phyloP scores from a whole-genome alignment of 2,113 vertebrate species.

The Tonatia bakeri region DNA sequence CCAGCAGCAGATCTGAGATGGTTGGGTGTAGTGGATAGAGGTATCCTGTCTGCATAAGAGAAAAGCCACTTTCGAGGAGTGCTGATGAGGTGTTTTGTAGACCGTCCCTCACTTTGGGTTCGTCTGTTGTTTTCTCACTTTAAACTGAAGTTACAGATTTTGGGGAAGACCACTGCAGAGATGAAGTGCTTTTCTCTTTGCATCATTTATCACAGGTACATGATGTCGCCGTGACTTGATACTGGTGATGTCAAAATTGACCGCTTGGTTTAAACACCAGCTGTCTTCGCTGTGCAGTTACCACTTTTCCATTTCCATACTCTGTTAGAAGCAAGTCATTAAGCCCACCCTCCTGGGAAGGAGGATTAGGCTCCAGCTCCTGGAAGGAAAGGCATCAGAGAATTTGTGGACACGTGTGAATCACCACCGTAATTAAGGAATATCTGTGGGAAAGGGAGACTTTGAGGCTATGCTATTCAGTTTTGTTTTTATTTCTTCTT shows the following conservation, averaged over 20 bases:
- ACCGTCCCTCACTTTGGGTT: background rate
- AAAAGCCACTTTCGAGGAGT: background rate
- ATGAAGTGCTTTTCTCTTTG: background rate
- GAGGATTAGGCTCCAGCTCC: background rate
- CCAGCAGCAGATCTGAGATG: background rate
- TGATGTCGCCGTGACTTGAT: background rate
- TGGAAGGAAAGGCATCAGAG: background rate
- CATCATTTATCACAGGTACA: background rate
- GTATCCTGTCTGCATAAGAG: background rate
- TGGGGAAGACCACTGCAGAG: background rate
- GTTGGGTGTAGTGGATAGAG: background rate
- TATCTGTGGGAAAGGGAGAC: background rate
- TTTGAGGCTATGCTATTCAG: background rate
- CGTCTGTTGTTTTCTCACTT: background rate
- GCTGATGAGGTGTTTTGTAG: background rate
- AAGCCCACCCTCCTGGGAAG: background rate
- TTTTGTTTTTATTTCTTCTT: background rate
- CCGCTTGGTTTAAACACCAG: background rate
- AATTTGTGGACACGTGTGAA: background rate
- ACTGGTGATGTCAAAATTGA: background rate
- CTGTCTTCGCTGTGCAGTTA: background rate
- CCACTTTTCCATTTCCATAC: background rate
- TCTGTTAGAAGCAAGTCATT: background rate
- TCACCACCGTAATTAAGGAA: background rate
- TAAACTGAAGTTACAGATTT: background rate